These are phyloP conservation scores for Drosophila histrio DNA, from an alignment of 2,888 invertebrate species.

Conservation along the genomic window DNA sequence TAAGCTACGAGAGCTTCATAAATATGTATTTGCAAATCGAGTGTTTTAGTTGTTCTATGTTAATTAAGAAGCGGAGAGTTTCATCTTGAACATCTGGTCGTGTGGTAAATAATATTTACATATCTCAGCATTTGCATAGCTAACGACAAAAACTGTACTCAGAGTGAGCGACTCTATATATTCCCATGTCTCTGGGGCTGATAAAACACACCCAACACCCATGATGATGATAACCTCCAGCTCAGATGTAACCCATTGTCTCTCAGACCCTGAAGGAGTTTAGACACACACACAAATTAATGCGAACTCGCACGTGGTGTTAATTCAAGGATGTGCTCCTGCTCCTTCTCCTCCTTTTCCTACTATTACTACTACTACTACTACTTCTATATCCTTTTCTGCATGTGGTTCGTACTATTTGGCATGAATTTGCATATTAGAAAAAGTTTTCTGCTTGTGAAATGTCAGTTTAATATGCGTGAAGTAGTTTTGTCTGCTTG, in stretches of 20 bases:
- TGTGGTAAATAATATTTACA: conserved; percentile 79
- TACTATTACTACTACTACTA: not conserved
- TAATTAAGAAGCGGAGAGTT: conserved; percentile 65
- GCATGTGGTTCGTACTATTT: conserved; percentile 51
- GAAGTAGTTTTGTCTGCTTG: conserved; percentile 72
- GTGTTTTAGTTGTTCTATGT: conserved; percentile 74
- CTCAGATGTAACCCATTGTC: not conserved
- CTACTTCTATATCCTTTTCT: conserved; percentile 53
- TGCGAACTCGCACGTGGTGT: conserved; percentile 77
- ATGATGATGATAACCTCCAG: conserved; percentile 9
- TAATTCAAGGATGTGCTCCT: conserved; percentile 73
- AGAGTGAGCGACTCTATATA: not conserved
- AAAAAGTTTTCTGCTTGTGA: conserved; percentile 75
- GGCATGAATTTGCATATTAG: conserved; percentile 78
- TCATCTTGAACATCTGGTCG: conserved; percentile 72
- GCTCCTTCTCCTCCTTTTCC: conserved; percentile 32
- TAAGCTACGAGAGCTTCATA: conserved; percentile 40
- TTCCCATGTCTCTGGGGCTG: not conserved
- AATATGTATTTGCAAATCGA: conserved; percentile 62
- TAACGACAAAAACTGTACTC: conserved; percentile 71
- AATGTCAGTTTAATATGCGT: conserved; percentile 80
- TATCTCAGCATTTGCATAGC: conserved; percentile 70
- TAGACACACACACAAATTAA: conserved; percentile 76
- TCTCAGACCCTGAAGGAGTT: conserved; percentile 49
- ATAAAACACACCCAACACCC: conserved; percentile 25